Base-by-base conservation (phyloP, 2,113 vertebrate species). In the Platanista minor region DNA sequence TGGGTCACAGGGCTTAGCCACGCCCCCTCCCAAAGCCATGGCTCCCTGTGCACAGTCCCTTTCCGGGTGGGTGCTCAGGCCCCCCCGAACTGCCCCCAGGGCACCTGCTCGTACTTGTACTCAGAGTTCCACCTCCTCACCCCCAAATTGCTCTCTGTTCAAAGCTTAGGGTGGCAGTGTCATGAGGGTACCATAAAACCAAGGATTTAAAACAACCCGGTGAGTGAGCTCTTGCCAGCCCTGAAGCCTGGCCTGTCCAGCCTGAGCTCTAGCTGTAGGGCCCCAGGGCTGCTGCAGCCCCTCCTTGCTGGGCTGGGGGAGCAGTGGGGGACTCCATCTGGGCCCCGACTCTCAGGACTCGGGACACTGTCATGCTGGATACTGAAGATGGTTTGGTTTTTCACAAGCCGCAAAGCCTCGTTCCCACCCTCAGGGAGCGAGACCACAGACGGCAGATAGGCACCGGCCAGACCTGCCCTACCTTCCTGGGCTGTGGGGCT, bases 1-100 rank as follows among this genome's bases (percentile, higher is more conserved):
- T 92, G 96, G 98, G 96, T 97, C 97, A 97, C 2, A 0, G 77
- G 0, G 21, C 75, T 62, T 54, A 82, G 59, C 43, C 61, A 49
- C 57, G 25, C 39, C 71, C 83, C 62, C 59, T 80, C 71, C 88
- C 31, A 36, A 43, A 86, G 67, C 80, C 74, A 14, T 12, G 8
- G 87, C 3, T 6, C 93, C 46, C 39, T 62, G 6, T 15, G 71
- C 66, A 59, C 1, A 2, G 0, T 57, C 46, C 52, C 57, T 41
- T 87, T 80, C 89, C 33, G 46, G 72, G 57, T 36, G 61, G 62
- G 23, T 27, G 3, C 64, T 52, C 1, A 9, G 62, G 62, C 33
- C 54, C 41, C 36, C 17, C 23, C 23, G 25, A 31, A 15, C 72
- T 23, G 39, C 6, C 54, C 59, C 83, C 77, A 0, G 36, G 62